A percentile compares a stretch with the other conserved stretches of the same genome.
phyloP scores from a whole-genome alignment of 2,888 invertebrate species.

The Rotaria macrura region DNA sequence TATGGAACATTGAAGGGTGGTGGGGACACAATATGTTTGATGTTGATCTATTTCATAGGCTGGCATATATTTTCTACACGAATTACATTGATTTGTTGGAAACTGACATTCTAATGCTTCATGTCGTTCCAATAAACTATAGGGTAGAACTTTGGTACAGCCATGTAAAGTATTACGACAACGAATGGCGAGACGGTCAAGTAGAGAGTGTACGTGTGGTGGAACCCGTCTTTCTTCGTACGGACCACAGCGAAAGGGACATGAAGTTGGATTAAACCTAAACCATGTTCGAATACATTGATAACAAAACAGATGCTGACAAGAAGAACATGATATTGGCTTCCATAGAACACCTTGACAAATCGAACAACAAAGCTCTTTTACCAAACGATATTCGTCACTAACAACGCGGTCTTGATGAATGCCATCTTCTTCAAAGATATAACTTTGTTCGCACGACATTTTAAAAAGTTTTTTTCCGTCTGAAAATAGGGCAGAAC shows the following conservation, averaged over 20 bases:
- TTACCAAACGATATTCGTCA: background rate
- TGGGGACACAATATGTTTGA: background rate
- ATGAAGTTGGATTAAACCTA: background rate
- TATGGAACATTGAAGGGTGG: background rate
- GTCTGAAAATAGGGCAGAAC: too few species aligned
- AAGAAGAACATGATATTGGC: background rate
- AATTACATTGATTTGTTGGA: background rate
- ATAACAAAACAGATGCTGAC: background rate
- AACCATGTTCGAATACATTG: background rate
- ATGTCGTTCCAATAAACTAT: background rate
- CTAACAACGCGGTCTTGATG: background rate
- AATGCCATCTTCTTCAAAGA: background rate
- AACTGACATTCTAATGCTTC: background rate
- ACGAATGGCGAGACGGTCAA: background rate
- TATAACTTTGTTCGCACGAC: too few species aligned
- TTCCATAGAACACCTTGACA: slow-evolving; percentile 2
- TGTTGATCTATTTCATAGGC: background rate
- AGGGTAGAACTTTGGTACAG: background rate
- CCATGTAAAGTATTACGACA: background rate
- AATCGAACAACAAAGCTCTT: background rate
- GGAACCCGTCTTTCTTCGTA: background rate
- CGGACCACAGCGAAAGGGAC: background rate
- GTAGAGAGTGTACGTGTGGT: background rate
- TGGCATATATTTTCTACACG: background rate
- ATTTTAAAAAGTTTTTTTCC: too few species aligned